phyloP scores from a whole-genome alignment of 2,888 invertebrate genomes.

The Carpatolechia fugitivella region DNA sequence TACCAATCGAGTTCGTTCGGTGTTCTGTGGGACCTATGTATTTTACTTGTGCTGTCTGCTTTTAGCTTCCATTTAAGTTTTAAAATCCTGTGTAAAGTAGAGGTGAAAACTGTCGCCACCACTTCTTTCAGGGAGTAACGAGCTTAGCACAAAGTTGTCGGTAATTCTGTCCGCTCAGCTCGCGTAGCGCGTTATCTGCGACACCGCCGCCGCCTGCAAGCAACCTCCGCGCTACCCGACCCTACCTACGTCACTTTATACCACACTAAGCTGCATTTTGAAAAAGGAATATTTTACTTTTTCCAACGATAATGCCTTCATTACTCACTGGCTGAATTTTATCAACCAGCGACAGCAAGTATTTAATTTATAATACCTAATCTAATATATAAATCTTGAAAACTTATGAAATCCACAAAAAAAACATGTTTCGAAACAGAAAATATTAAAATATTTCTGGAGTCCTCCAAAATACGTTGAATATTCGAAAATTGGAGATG shows the following conservation, averaged over 20 bases:
- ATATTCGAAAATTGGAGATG: too few species aligned
- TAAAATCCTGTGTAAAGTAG: conserved; percentile 1
- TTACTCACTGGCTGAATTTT: too few species aligned
- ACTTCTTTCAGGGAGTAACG: conserved; percentile 6
- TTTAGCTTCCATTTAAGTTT: background rate
- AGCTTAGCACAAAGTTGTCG: conserved; percentile 7
- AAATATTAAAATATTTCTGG: too few species aligned
- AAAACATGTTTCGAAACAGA: too few species aligned
- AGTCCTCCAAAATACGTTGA: too few species aligned
- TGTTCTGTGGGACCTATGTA: background rate
- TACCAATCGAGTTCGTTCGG: background rate
- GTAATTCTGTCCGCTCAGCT: background rate
- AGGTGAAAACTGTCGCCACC: background rate
- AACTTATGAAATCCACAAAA: too few species aligned
- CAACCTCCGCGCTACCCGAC: background rate
- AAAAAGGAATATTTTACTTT: background rate
- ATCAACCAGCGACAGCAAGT: too few species aligned
- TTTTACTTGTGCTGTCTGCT: background rate
- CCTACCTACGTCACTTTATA: conserved; percentile 1
- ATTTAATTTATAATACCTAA: too few species aligned
- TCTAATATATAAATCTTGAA: too few species aligned
- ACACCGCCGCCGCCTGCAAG: background rate
- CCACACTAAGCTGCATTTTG: background rate
- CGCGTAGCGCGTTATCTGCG: background rate
- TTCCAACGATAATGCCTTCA: background rate